Base-by-base conservation (phyloP, 2,113 vertebrate species). In the Corapipo altera region DNA sequence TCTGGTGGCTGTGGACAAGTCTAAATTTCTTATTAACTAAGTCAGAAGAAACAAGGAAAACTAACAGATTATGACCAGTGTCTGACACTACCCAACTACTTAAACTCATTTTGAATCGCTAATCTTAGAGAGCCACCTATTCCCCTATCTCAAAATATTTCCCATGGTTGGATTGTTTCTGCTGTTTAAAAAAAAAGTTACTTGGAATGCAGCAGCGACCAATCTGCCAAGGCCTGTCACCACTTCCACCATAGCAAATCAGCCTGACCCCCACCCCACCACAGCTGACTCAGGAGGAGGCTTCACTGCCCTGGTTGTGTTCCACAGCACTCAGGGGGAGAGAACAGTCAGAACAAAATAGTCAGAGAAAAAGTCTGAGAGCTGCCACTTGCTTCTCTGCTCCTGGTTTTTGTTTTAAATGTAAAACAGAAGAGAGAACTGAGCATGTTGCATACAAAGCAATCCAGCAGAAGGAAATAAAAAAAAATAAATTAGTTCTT, bases 191-290 rank as follows among this genome's bases (percentile, higher is more conserved):
- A 77, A 69, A 59, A 64, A 65, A 43, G 8, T 67, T 33, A 61
- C 67, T 95, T 91, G 95, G 93, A 95, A 86, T 89, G 84, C 70
- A 92, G 64, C 88, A 93, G 76, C 1, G 6, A 78, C 77, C 3
- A 6, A 49, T 87, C 23, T 93, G 92, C 95, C 95, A 97, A 88
- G 57, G 91, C 76, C 92, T 89, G 92, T 96, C 93, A 96, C 96
- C 95, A 94, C 96, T 92, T 96, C 88, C 83, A 96, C 92, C 93
- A 82, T 39, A 57, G 76, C 85, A 84, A 88, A 95, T 95, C 44
- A 19, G 76, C 49, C 91, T 92, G 95, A 95, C 92, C 96, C 91
- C 46, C 93, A 80, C 84, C 83, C 76, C 67, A 66, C 71, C 18
- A 8, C 88, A 95, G 93, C 95, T 93, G 95, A 95, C 85, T 95